Evolutionary conservation across 2,797 vertebrate species (phyloP).

Genomic region (Pantherophis alleghaniensis): DNA sequence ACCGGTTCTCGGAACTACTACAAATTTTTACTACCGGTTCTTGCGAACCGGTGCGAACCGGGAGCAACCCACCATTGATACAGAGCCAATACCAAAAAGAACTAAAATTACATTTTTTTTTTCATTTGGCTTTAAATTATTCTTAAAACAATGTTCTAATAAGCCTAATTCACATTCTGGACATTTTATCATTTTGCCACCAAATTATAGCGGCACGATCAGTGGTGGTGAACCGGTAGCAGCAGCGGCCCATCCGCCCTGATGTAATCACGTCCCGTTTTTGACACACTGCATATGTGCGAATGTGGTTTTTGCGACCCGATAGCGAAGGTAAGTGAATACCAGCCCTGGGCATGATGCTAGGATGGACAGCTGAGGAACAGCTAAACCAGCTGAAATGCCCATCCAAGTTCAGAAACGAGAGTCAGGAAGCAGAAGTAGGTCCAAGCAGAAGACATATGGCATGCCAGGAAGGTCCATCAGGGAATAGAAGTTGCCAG

Average conservation of each 20-base stretch:
- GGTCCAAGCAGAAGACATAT: background rate
- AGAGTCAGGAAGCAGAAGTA: background rate
- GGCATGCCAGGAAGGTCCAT: background rate
- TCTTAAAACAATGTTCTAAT: background rate
- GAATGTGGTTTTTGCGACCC: too few species aligned
- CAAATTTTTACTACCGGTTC: too few species aligned
- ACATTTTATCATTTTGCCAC: background rate
- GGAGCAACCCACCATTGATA: background rate
- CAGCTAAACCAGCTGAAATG: background rate
- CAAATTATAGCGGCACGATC: background rate
- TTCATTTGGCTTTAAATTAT: background rate
- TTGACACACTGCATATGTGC: too few species aligned
- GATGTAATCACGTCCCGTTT: too few species aligned
- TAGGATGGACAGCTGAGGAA: background rate
- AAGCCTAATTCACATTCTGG: background rate
- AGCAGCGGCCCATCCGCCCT: fast-evolving
- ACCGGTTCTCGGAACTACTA: too few species aligned
- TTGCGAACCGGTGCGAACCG: too few species aligned
- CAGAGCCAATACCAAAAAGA: background rate
- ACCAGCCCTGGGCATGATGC: background rate
- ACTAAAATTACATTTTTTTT: background rate
- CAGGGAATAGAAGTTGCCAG: background rate
- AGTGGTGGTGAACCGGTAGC: too few species aligned
- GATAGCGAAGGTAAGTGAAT: too few species aligned
- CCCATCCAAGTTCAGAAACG: background rate